These are phyloP conservation scores for Magallana nippona DNA, from an alignment of 2,888 invertebrate genomes.

Conservation along the genomic window DNA sequence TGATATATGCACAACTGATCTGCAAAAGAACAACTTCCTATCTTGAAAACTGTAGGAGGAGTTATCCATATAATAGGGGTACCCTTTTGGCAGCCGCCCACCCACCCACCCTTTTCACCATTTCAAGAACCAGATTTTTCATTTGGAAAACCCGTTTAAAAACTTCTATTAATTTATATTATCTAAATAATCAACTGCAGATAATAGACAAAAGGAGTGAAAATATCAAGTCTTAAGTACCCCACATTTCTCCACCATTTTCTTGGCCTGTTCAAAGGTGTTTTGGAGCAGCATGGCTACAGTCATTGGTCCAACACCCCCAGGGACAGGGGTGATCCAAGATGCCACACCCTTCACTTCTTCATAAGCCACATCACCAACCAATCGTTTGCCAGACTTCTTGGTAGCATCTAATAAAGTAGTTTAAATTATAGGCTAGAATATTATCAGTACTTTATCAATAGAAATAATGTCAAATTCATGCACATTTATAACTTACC, in stretches of 20 bases:
- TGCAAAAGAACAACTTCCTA: too few relatives aligned
- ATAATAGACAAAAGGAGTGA: not conserved
- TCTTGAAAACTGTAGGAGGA: too few relatives aligned
- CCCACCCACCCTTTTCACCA: too few relatives aligned
- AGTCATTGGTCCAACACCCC: conserved; percentile 99
- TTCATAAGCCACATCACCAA: conserved; percentile 96
- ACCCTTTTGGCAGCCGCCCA: too few relatives aligned
- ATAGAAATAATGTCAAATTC: too few relatives aligned
- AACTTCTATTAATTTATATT: too few relatives aligned
- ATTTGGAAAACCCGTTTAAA: too few relatives aligned
- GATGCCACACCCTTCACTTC: conserved; percentile 88
- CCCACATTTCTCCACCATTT: conserved; percentile 53
- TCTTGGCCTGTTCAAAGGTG: conserved; percentile 89
- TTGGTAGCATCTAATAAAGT: conserved; percentile 69
- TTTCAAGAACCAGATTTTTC: too few relatives aligned
- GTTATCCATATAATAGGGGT: too few relatives aligned
- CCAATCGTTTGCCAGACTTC: conserved; percentile 88
- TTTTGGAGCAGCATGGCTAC: conserved; percentile 93
- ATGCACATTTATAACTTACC: conserved; percentile 79
- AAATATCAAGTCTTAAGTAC: conserved; percentile 47
- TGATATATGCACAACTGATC: too few relatives aligned
- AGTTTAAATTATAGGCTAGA: too few relatives aligned
- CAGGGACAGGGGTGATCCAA: conserved; percentile 93
- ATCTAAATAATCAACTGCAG: not conserved
- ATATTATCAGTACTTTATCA: too few relatives aligned